phyloP scores from a whole-genome alignment of 2,888 invertebrate species.

The Byasa hedistus region DNA sequence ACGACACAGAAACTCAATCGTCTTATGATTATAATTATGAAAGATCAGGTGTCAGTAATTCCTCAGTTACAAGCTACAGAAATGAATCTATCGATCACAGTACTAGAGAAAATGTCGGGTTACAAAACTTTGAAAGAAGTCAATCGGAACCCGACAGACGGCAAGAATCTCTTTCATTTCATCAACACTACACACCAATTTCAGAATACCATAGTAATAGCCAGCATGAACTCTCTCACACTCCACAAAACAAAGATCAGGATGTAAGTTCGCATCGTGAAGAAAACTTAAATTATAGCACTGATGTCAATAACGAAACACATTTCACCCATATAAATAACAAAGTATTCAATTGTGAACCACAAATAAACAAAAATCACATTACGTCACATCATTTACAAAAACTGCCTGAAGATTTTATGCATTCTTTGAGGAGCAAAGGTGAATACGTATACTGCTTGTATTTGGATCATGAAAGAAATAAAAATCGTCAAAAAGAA shows the following conservation, averaged over 20 bases:
- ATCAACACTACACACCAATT: conserved; percentile 1
- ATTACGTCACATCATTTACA: conserved; percentile 1
- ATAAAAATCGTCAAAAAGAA: conserved; percentile 39
- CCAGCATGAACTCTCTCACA: conserved; percentile 9
- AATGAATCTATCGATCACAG: conserved; percentile 2
- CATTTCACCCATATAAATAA: neutral
- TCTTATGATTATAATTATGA: conserved; percentile 9
- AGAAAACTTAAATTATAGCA: conserved; percentile 6
- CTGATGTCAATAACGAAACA: neutral
- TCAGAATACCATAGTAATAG: conserved; percentile 1
- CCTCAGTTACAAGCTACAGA: neutral
- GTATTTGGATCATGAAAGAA: conserved; percentile 47
- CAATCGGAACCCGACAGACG: conserved; percentile 9
- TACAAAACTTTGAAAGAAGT: conserved; percentile 2
- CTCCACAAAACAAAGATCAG: conserved; percentile 2
- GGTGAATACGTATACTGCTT: conserved; percentile 47
- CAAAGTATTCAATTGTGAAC: neutral
- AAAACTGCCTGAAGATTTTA: conserved; percentile 32
- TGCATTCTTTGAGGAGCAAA: conserved; percentile 32
- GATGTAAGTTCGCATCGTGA: neutral
- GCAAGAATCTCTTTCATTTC: neutral
- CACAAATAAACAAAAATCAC: conserved; percentile 4
- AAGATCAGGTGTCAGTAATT: conserved; percentile 1
- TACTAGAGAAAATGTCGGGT: neutral
- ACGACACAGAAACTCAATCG: conserved; percentile 11